Evolutionary conservation across 2,113 vertebrate species (phyloP).

Genomic region (Myotis lucifugus): DNA sequence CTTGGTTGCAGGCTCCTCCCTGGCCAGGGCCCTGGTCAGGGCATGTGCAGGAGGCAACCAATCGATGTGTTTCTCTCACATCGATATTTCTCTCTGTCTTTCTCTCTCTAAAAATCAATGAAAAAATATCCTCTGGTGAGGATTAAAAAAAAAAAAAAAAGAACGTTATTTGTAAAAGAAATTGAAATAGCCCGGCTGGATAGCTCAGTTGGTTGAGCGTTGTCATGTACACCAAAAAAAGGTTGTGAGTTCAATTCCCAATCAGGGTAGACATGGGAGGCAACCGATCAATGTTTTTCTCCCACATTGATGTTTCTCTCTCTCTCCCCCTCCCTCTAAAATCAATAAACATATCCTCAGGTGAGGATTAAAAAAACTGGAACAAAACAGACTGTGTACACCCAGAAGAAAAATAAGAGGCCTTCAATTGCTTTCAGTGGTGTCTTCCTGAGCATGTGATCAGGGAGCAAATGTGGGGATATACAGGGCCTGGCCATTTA

Average conservation of each 20-base stretch:
- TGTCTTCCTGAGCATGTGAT: background rate
- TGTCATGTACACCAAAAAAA: background rate
- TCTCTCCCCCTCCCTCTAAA: background rate
- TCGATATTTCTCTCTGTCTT: no score
- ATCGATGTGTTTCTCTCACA: no score
- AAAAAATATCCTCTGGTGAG: no score
- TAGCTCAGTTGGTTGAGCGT: background rate
- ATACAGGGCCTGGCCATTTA: background rate
- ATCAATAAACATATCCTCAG: background rate
- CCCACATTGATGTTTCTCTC: background rate
- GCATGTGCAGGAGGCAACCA: no score
- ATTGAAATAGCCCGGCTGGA: background rate
- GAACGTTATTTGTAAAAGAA: conserved; percentile 6
- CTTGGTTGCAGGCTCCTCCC: no score
- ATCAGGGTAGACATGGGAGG: no score
- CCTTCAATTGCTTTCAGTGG: background rate
- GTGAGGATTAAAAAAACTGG: background rate
- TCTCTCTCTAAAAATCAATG: no score
- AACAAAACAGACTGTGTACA: background rate
- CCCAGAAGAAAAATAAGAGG: background rate
- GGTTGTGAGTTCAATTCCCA: background rate
- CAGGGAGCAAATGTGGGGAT: background rate
- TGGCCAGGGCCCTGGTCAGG: no score
- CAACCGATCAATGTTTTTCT: background rate
- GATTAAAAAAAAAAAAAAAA: no score